These are phyloP conservation scores for Lycia hirtaria DNA, from an alignment of 2,888 invertebrate genomes.

Conservation along the genomic window DNA sequence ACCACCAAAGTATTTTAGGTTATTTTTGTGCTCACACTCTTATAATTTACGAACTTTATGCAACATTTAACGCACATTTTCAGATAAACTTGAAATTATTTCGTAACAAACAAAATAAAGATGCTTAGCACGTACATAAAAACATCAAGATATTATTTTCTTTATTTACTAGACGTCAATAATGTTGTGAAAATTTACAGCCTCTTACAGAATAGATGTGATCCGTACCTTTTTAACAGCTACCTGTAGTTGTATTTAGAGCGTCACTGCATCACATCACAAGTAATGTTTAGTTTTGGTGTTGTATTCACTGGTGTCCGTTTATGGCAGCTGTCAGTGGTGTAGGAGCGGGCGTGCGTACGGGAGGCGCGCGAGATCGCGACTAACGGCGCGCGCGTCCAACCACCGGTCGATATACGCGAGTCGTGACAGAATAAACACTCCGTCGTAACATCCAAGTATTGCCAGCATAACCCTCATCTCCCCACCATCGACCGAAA, in stretches of 20 bases:
- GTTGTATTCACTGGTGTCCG: slow-evolving; percentile 49
- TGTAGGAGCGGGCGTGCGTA: slow-evolving; percentile 59
- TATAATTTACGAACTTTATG: neutral
- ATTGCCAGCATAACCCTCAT: slow-evolving; percentile 62
- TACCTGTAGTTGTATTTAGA: slow-evolving; percentile 62
- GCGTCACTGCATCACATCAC: slow-evolving; percentile 68
- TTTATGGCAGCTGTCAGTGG: slow-evolving; percentile 68
- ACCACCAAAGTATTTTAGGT: neutral
- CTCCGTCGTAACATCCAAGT: slow-evolving; percentile 65
- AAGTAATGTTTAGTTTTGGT: slow-evolving; percentile 45
- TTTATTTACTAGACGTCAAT: slow-evolving; percentile 34
- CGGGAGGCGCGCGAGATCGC: slow-evolving; percentile 56
- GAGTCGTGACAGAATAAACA: slow-evolving; percentile 84
- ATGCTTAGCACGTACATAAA: neutral
- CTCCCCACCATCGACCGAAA: slow-evolving; percentile 20
- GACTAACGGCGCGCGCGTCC: slow-evolving; percentile 71
- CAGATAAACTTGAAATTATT: neutral
- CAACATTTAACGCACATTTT: neutral
- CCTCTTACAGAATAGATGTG: slow-evolving; percentile 40
- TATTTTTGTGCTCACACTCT: neutral
- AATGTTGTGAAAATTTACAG: slow-evolving; percentile 45
- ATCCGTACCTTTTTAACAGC: slow-evolving; percentile 72
- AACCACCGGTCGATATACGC: slow-evolving; percentile 79
- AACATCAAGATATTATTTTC: neutral
- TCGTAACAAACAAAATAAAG: neutral